Percentiles rank a stretch among this genome's conserved stretches.
Conservation (phyloP, 2,888 invertebrate genomes). For the Synergus laeviventris region DNA sequence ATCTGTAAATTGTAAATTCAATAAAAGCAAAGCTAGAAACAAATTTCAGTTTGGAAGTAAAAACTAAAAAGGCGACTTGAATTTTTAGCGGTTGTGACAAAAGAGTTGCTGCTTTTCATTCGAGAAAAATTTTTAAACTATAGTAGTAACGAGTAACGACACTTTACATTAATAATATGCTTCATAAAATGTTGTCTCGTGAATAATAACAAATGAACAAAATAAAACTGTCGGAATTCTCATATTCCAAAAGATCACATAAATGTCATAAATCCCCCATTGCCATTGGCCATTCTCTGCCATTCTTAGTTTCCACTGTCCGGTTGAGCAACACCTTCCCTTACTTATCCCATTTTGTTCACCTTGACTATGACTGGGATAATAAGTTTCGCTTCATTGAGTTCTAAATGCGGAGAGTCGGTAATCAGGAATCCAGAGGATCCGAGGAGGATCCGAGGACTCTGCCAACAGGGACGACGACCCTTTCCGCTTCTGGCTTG, state of each 20-base stretch:
- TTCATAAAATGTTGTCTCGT: no score
- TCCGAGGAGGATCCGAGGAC: slow-evolving; percentile 66
- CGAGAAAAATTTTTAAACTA: no score
- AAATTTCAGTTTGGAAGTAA: no score
- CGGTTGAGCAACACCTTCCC: background rate
- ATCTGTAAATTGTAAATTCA: no score
- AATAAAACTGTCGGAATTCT: background rate
- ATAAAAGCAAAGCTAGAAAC: no score
- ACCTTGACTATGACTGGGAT: background rate
- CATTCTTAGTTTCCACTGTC: background rate
- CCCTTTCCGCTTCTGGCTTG: slow-evolving; percentile 30
- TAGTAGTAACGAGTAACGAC: no score
- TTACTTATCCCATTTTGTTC: background rate
- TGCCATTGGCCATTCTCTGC: background rate
- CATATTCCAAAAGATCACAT: background rate
- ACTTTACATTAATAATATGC: no score
- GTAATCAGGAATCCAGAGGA: slow-evolving; percentile 70
- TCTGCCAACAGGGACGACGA: slow-evolving; percentile 56
- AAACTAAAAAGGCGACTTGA: no score
- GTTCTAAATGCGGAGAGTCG: slow-evolving; percentile 75
- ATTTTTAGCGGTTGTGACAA: no score
- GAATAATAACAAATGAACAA: no score
- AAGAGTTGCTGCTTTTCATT: no score
- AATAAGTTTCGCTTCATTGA: slow-evolving; percentile 75
- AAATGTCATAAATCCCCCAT: background rate